Conservation (phyloP, 2,113 vertebrate genomes). For the Ptilonorhynchus violaceus region DNA sequence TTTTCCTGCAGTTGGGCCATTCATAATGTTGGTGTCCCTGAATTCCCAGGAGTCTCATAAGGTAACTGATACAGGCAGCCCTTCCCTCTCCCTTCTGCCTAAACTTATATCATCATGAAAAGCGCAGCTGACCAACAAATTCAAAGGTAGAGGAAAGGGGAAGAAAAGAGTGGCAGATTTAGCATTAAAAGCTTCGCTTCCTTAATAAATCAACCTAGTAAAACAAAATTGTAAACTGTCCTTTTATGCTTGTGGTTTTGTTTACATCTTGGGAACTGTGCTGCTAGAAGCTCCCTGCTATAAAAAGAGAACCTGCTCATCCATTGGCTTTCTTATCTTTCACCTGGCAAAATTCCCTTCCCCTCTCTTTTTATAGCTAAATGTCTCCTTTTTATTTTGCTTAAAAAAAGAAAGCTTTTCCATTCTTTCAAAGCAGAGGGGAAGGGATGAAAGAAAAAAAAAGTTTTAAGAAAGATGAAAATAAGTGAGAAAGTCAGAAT, state of each 20-base stretch:
- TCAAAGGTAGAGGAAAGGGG: neutral
- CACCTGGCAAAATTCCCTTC: neutral
- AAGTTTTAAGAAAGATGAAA: neutral
- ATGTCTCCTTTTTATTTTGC: neutral
- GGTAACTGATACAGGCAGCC: neutral
- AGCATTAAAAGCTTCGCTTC: neutral
- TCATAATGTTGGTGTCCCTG: neutral
- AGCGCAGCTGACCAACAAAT: neutral
- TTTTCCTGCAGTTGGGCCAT: neutral
- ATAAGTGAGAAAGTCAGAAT: neutral
- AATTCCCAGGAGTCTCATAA: neutral
- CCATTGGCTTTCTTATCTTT: neutral
- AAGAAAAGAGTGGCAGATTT: neutral
- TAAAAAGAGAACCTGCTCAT: neutral
- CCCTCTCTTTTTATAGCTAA: neutral
- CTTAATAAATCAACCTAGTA: neutral
- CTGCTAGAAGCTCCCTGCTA: neutral
- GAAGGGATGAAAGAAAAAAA: neutral
- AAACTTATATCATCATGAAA: neutral
- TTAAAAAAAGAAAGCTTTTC: neutral
- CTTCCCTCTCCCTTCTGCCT: neutral
- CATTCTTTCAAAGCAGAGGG: neutral
- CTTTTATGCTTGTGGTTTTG: neutral
- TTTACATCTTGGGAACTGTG: neutral
- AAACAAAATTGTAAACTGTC: neutral